Conservation (phyloP, 2,797 vertebrate genomes). For the Varecia variegata region DNA sequence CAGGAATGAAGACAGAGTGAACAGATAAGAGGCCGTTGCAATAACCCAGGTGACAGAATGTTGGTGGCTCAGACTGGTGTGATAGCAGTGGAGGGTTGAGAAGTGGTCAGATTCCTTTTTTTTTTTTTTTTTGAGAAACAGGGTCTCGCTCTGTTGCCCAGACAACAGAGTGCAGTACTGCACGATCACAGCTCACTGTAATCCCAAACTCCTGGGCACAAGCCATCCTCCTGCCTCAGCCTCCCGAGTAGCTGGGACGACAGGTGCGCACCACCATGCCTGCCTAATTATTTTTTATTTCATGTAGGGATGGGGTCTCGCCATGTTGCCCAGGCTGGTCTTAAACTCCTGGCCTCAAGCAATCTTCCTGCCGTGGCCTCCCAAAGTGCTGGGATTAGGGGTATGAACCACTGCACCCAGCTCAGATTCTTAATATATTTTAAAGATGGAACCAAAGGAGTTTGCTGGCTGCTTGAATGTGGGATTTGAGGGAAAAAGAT, state of each 20-base stretch:
- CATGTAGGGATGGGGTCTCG: background rate
- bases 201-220: background rate
- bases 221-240: background rate
- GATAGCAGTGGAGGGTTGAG: background rate
- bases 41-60: background rate
- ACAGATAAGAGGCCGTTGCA: background rate
- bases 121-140: background rate
- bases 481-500: background rate
- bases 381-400: background rate
- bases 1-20: background rate
- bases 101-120: background rate
- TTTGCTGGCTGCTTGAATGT: background rate
- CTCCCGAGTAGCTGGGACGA: background rate
- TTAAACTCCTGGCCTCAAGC: background rate
- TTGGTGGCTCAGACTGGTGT: fast-evolving
- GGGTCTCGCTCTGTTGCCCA: background rate
- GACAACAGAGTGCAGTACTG: background rate
- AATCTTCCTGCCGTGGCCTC: background rate
- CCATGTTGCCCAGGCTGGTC: background rate
- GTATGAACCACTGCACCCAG: background rate
- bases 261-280: background rate
- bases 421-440: background rate
- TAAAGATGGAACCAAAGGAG: background rate
- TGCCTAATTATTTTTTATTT: background rate
- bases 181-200: background rate